Evolutionary conservation across 2,888 invertebrate genomes (phyloP).

Genomic region (Agriopis aurantiaria): DNA sequence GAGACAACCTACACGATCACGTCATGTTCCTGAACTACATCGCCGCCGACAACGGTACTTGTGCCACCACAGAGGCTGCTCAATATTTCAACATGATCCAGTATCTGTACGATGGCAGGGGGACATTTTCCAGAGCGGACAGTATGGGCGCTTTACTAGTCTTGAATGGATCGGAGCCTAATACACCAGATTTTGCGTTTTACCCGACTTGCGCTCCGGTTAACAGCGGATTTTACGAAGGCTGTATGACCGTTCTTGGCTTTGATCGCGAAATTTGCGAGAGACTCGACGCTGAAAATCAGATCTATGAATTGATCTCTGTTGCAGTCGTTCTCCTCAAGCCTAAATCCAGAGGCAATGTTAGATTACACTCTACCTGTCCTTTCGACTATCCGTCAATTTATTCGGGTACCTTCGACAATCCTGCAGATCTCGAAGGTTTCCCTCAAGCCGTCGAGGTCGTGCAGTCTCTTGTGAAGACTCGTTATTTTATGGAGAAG

Average conservation of each 20-base stretch:
- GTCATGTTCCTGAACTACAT: slow-evolving; percentile 67
- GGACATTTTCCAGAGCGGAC: slow-evolving; percentile 59
- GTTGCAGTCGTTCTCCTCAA: slow-evolving; percentile 70
- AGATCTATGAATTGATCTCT: slow-evolving; percentile 61
- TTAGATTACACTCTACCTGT: slow-evolving; percentile 59
- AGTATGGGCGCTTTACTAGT: slow-evolving; percentile 68
- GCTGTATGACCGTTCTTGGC: slow-evolving; percentile 59
- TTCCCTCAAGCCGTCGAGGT: slow-evolving; percentile 62
- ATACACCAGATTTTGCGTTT: slow-evolving; percentile 70
- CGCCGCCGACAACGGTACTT: slow-evolving; percentile 67
- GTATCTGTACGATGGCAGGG: slow-evolving; percentile 67
- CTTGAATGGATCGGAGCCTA: slow-evolving; percentile 46
- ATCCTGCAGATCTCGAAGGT: slow-evolving; percentile 59
- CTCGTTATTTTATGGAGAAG: slow-evolving; percentile 63
- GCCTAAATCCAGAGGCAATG: slow-evolving; percentile 70
- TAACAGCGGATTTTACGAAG: slow-evolving; percentile 50
- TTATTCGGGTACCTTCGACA: slow-evolving; percentile 67
- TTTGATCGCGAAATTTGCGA: slow-evolving; percentile 61
- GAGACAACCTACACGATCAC: slow-evolving; percentile 74
- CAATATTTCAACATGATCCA: slow-evolving; percentile 61
- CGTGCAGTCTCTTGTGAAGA: slow-evolving; percentile 60
- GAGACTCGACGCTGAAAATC: slow-evolving; percentile 55
- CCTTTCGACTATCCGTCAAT: slow-evolving; percentile 66
- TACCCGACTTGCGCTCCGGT: slow-evolving; percentile 67
- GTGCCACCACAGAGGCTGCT: slow-evolving; percentile 47